Base-by-base conservation (phyloP, 2,797 vertebrate genomes). In the Danio jaintianensis region DNA sequence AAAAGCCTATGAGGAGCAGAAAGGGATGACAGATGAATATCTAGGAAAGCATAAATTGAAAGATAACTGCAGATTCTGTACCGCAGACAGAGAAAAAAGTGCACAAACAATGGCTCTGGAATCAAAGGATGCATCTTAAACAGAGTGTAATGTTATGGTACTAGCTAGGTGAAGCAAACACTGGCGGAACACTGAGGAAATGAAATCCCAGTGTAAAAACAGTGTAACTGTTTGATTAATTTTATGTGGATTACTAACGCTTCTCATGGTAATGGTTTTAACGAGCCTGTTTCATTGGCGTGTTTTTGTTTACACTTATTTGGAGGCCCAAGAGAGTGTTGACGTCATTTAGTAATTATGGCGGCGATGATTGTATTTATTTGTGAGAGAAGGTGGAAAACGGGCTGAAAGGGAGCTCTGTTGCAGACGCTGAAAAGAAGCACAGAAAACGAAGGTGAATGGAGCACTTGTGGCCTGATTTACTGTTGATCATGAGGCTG, bases 401-500 rank as follows among this genome's bases (percentile, higher is more conserved):
- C 62, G 10, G 22, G 53, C 48, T 64, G 90, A 94, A 94, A 91
- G 87, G 76, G 83, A 7, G 67, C 84, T 89, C 88, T 91, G 91
- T 93, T 73, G 69, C 5, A 77, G 82, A 85, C 59, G 81, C 83
- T 85, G 22, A 0, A 45, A 82, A 56, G 10, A 8, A 59, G 79
- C 81, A 64, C 82, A 88, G 89, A 85, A 89, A 83, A 81, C 84
- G 83, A 78, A 61, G 6, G 1, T 63, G 64, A 42, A 77, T 66
- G 22, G 68, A 83, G 85, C 91, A 92, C 87, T 91, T 90, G 88
- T 91, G 87, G 90, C 87, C 43, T 90, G 88, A 91, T 93, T 90
- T 89, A 83, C 87, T 85, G 89, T 88, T 79, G 70, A 87, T 87
- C 87, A 75, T 81, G 84, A 20, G n/a, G 75, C 84, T 87, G 89